Evolutionary conservation across 1,140 invertebrate species (phyloP), one percentile per base, ranked within the genome.

Genomic region (Trichonephila clavata): DNA sequence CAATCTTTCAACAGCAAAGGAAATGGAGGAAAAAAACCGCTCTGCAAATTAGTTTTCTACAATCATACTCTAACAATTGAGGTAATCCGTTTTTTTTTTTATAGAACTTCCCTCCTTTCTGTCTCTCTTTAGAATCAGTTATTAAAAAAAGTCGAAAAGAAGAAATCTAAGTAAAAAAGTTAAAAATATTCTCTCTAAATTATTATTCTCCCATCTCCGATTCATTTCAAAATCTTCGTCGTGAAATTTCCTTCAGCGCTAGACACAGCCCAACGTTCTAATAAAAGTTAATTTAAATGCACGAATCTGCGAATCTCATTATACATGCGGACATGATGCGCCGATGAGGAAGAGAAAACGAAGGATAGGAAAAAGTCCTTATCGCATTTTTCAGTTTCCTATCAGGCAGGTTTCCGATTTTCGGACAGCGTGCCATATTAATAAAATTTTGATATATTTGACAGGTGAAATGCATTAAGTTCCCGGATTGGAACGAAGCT

Each of bases 261-360:
- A 84, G 81, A 84, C 81, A 84, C 81, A 59, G 59, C 24, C 59
- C 20, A 84, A 90, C 89, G 60, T 32, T 71, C 80, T 86, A 92
- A 92, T 92, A 86, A 92, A 92, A 92, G 61, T 92, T 92, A 92
- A 92, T 92, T 92, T 92, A 92, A 92, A 92, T 92, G 91, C 91
- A 92, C 43, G 84, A 86, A 71, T 77, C 43, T 71, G 21, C 20
- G 91, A 86, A 92, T 92, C 81, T 92, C 91, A 92, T 92, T 92
- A 92, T 32, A 50, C 57, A 50, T 43, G 21, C 24, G 71, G 77
- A 84, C 61, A n/a, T n/a, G 77, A n/a, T 63, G 77, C 39, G 81
- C 18, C 39, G 14, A 18, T 18, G n/a, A 13, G 7, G 32, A 21
- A 27, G 50, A 50, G 50, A 50, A 13, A 50, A 50, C 50, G 50